Conservation (phyloP, 1,140 invertebrate species). For the Drosophila pallidifrons region DNA sequence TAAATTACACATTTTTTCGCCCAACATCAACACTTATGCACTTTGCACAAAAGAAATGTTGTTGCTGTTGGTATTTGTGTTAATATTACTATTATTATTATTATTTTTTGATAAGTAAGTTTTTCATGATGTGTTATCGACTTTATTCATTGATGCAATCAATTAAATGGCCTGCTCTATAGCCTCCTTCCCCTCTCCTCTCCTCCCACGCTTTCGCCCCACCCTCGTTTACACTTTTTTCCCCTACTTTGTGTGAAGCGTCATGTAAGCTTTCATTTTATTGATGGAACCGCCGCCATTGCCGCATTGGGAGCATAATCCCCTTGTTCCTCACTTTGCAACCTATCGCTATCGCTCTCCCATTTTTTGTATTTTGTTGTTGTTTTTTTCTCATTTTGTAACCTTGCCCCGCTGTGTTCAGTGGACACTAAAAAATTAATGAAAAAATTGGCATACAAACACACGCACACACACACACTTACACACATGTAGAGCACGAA, state of each 20-base stretch:
- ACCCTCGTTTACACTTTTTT: background rate
- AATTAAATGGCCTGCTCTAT: slow-evolving; percentile 46
- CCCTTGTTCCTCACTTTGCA: slow-evolving; percentile 5
- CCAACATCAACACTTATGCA: background rate
- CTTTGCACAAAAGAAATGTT: background rate
- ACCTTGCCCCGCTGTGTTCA: slow-evolving; percentile 14
- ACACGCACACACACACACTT: slow-evolving; percentile 14
- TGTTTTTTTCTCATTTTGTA: too few relatives aligned
- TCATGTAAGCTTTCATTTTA: slow-evolving; percentile 28
- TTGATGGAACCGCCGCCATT: slow-evolving; percentile 36
- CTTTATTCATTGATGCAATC: slow-evolving; percentile 40
- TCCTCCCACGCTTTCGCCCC: background rate
- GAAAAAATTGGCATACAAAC: slow-evolving; percentile 63
- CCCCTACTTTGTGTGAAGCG: slow-evolving; percentile 9
- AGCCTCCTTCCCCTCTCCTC: background rate
- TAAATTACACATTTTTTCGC: background rate
- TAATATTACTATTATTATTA: slow-evolving; percentile 27
- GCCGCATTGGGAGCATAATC: slow-evolving; percentile 35
- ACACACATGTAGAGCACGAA: background rate
- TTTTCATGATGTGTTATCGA: slow-evolving; percentile 1
- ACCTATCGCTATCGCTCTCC: background rate
- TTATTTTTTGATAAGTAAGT: slow-evolving; percentile 27
- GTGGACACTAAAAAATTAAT: slow-evolving; percentile 78
- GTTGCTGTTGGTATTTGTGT: slow-evolving; percentile 1
- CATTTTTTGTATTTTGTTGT: too few relatives aligned